phyloP scores from a whole-genome alignment of 2,888 invertebrate species.

The Parapristionchus giblindavisi region DNA sequence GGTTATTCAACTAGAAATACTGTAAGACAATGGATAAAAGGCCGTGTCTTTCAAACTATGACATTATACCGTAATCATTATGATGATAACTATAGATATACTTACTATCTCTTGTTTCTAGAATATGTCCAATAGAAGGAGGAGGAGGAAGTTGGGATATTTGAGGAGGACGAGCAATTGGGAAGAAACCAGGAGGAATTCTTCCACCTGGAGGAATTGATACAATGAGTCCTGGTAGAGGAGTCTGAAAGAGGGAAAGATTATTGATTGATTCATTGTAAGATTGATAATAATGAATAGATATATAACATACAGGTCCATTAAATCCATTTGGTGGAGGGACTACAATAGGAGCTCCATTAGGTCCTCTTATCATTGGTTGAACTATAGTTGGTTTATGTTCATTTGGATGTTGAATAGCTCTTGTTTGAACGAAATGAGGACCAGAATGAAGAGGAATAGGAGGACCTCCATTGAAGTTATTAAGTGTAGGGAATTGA shows the following conservation, averaged over 20 bases:
- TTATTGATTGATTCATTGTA: neutral
- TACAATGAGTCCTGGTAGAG: constrained; percentile 25
- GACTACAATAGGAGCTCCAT: neutral
- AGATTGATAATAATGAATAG: neutral
- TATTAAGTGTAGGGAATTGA: neutral
- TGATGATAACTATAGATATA: neutral
- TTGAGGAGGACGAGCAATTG: constrained; percentile 15
- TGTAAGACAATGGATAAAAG: neutral
- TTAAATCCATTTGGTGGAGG: neutral
- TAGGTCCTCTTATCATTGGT: neutral
- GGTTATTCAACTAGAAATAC: neutral
- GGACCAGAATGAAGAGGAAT: neutral
- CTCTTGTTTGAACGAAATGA: constrained; percentile 23
- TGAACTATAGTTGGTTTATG: neutral
- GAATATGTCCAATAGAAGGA: constrained; percentile 6
- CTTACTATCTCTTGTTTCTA: constrained; percentile 33
- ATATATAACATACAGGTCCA: neutral
- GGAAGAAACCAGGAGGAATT: constrained; percentile 35
- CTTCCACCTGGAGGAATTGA: constrained; percentile 22
- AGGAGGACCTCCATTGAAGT: neutral
- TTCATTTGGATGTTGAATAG: constrained; percentile 1
- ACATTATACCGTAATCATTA: neutral
- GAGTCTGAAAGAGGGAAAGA: constrained; percentile 1
- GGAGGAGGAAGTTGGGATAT: constrained; percentile 4
- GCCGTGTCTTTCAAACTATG: neutral